These are phyloP conservation scores for Barypeithes pellucidus DNA, from an alignment of 2,888 invertebrate species.

Conservation along the genomic window DNA sequence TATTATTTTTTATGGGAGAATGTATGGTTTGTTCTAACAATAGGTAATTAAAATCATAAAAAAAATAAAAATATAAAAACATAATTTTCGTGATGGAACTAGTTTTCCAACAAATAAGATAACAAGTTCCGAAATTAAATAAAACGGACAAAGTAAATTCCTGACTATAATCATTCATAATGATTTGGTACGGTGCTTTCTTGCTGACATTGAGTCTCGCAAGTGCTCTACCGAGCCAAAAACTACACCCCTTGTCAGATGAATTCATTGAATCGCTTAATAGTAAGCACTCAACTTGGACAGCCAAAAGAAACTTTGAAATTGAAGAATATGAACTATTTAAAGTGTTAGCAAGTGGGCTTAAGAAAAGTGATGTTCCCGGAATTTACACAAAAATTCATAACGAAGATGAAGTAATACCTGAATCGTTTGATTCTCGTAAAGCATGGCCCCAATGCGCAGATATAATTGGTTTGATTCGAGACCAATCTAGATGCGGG, in stretches of 20 bases:
- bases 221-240: constrained; percentile 21
- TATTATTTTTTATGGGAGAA: no score
- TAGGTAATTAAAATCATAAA: no score
- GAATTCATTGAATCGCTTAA: constrained; percentile 73
- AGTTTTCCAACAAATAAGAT: no score
- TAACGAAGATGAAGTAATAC: constrained; percentile 68
- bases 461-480: constrained; percentile 83
- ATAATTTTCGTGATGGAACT: no score
- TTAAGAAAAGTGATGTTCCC: constrained; percentile 6
- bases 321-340: constrained; percentile 68
- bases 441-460: constrained; percentile 83
- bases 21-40: no score
- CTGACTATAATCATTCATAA: no score
- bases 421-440: constrained; percentile 85
- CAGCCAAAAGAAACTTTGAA: constrained; percentile 77
- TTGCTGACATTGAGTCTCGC: constrained; percentile 7
- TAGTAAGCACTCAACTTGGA: constrained; percentile 64
- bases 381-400: not conserved
- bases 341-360: constrained; percentile 43
- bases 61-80: no score
- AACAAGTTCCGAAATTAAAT: no score
- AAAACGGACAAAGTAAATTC: no score
- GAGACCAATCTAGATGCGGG: constrained; percentile 89
- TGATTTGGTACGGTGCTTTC: no score
- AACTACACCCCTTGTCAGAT: constrained; percentile 52